Conservation (phyloP, 2,888 invertebrate genomes). For the Agriopis marginaria region DNA sequence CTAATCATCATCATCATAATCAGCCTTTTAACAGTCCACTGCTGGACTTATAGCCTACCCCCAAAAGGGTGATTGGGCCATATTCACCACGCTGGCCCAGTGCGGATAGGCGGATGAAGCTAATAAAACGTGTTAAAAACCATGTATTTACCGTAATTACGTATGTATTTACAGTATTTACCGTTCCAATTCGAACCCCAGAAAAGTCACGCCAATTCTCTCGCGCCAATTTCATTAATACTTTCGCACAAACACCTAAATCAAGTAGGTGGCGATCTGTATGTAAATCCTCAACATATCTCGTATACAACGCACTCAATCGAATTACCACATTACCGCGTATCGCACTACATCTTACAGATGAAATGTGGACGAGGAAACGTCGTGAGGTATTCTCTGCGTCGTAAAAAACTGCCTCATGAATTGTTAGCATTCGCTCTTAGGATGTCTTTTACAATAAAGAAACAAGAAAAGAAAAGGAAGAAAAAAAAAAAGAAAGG, state of each 20-base stretch:
- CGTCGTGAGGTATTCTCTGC: slow-evolving; percentile 34
- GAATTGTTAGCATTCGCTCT: slow-evolving; percentile 9
- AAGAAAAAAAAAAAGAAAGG: no score
- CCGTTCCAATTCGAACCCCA: slow-evolving; percentile 2
- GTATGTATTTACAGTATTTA: no score
- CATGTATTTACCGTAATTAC: no score
- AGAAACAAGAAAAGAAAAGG: neutral
- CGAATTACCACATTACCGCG: slow-evolving; percentile 54
- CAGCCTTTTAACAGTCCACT: no score
- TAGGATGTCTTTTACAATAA: neutral
- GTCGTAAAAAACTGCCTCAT: slow-evolving; percentile 15
- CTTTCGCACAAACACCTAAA: slow-evolving; percentile 44
- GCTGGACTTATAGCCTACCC: no score
- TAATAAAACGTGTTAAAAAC: neutral
- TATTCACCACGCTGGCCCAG: no score
- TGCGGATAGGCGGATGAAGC: no score
- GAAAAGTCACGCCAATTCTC: slow-evolving; percentile 4
- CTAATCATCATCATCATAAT: no score
- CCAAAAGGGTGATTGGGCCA: no score
- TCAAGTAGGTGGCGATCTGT: slow-evolving; percentile 48
- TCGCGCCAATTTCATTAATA: slow-evolving; percentile 34
- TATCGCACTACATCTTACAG: slow-evolving; percentile 45
- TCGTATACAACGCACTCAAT: slow-evolving; percentile 55
- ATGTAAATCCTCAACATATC: slow-evolving; percentile 51
- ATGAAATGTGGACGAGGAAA: slow-evolving; percentile 36